phyloP scores from a whole-genome alignment of 2,113 vertebrate species.

The Notechis scutatus region DNA sequence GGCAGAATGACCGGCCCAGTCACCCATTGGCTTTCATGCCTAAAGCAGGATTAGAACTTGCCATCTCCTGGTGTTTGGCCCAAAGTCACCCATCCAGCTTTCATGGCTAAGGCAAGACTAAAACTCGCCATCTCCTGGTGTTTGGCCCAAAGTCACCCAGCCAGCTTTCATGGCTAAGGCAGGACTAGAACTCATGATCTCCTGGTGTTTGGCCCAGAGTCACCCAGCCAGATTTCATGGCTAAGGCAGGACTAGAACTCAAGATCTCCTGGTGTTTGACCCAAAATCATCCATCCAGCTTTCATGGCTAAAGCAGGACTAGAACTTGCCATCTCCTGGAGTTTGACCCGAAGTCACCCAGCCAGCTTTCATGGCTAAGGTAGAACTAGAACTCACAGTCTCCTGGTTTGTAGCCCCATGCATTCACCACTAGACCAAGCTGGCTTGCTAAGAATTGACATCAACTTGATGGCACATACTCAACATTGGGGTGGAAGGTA shows the following conservation, averaged over 20 bases:
- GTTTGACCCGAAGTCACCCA: background rate
- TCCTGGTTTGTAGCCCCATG: background rate
- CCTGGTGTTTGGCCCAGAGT: too few relatives aligned
- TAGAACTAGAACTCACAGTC: background rate
- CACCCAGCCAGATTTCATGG: too few relatives aligned
- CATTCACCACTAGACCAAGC: background rate
- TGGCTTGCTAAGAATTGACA: background rate
- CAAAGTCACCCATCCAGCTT: too few relatives aligned
- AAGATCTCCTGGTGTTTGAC: background rate
- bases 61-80: too few relatives aligned
- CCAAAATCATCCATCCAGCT: background rate
- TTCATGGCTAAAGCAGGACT: background rate
- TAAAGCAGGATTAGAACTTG: too few relatives aligned
- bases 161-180: background rate
- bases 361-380: background rate
- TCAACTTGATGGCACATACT: background rate
- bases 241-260: background rate
- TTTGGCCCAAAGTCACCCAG: background rate
- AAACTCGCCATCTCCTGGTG: too few relatives aligned
- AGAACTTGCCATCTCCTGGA: background rate
- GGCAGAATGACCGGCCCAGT: background rate
- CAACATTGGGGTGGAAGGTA: background rate
- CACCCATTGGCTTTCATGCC: too few relatives aligned
- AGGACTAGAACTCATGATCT: background rate
- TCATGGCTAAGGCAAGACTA: too few relatives aligned